Evolutionary conservation across 1,140 invertebrate genomes (phyloP).

Genomic region (Lordiphosa clarofinis): DNA sequence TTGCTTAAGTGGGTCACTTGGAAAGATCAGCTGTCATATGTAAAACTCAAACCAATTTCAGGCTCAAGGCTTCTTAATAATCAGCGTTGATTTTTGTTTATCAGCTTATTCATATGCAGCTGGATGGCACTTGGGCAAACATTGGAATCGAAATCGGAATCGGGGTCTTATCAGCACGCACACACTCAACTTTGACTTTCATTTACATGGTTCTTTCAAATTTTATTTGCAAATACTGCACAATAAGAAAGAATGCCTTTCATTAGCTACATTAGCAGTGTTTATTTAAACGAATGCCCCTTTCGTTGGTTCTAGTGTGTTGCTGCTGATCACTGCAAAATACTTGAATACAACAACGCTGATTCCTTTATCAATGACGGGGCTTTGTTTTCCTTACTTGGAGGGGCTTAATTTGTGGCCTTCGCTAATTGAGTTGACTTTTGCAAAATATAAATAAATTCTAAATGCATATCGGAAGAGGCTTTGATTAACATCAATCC

Average conservation of each 20-base stretch:
- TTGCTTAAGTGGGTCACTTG: slow-evolving; percentile 71
- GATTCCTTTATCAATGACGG: slow-evolving; percentile 26
- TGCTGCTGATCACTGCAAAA: slow-evolving; percentile 6
- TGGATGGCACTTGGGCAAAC: slow-evolving; percentile 44
- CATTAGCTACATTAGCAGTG: slow-evolving; percentile 32
- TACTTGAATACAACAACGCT: slow-evolving; percentile 29
- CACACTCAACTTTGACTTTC: slow-evolving; percentile 59
- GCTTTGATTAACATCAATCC: too few relatives aligned
- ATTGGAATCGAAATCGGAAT: slow-evolving; percentile 6
- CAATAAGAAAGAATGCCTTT: slow-evolving; percentile 50
- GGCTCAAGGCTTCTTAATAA: slow-evolving; percentile 62
- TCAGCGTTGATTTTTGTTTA: slow-evolving; percentile 24
- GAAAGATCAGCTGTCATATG: slow-evolving; percentile 65
- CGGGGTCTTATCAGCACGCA: slow-evolving; percentile 50
- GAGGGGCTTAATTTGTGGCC: slow-evolving; percentile 7
- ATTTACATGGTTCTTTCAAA: slow-evolving; percentile 40
- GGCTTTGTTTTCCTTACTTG: slow-evolving; percentile 17
- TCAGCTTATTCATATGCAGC: slow-evolving; percentile 19
- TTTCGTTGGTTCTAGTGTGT: neutral
- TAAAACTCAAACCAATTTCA: slow-evolving; percentile 29
- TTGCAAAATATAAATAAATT: neutral
- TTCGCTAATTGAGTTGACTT: slow-evolving; percentile 19
- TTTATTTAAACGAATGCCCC: neutral
- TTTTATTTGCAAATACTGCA: slow-evolving; percentile 7
- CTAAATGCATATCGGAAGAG: neutral